Evolutionary conservation across 2,113 vertebrate genomes (phyloP).

Genomic region (Elgaria multicarinata): DNA sequence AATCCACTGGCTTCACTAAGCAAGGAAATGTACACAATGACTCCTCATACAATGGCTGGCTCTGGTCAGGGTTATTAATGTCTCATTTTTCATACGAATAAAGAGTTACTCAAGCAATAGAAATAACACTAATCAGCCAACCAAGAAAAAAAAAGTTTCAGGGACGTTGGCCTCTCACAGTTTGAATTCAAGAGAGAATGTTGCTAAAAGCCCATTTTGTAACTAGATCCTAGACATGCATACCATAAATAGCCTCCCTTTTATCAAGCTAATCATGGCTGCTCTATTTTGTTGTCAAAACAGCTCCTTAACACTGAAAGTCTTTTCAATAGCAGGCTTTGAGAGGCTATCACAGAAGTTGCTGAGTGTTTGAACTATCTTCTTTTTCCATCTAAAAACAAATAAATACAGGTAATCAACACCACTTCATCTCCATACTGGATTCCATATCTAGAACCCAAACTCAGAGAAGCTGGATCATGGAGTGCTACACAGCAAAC

Average conservation of each 20-base stretch:
- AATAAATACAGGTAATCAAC: not conserved
- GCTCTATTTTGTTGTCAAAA: slow-evolving; percentile 70
- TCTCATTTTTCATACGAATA: slow-evolving; percentile 61
- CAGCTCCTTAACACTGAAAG: slow-evolving; percentile 52
- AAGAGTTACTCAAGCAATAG: slow-evolving; percentile 30
- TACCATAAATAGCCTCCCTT: slow-evolving; percentile 65
- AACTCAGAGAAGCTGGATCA: not conserved
- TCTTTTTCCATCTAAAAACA: not conserved
- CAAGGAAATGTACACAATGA: not conserved
- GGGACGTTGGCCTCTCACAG: slow-evolving; percentile 58
- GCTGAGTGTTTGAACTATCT: not conserved
- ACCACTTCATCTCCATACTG: slow-evolving; percentile 10
- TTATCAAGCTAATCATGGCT: slow-evolving; percentile 69
- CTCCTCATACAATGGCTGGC: slow-evolving; percentile 23
- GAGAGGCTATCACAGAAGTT: not conserved
- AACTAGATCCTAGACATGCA: slow-evolving; percentile 68
- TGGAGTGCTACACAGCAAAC: not conserved
- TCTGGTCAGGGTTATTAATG: slow-evolving; percentile 41
- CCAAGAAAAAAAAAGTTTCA: slow-evolving; percentile 24
- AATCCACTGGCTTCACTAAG: accelerated
- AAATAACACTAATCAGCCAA: not conserved
- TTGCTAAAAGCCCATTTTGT: slow-evolving; percentile 72
- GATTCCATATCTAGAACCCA: slow-evolving; percentile 14
- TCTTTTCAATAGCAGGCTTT: slow-evolving; percentile 44
- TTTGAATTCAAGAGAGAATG: slow-evolving; percentile 50